phyloP scores from a whole-genome alignment of 2,797 vertebrate genomes.

The Apogon hyalosoma region DNA sequence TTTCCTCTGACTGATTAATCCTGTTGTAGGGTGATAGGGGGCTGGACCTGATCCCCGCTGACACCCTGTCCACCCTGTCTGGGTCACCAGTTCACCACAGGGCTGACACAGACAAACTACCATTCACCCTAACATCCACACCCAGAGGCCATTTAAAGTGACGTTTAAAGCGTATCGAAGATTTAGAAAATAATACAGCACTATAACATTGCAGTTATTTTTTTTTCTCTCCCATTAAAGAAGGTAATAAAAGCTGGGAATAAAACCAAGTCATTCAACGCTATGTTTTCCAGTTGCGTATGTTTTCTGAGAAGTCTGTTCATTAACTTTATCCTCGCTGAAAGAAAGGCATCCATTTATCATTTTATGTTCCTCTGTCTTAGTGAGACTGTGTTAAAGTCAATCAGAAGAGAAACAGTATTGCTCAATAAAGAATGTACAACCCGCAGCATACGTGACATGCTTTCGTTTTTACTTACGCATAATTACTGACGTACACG shows the following conservation, averaged over 20 bases:
- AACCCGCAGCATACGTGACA: no score
- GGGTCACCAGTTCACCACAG: no score
- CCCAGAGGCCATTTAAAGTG: no score
- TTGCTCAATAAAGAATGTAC: no score
- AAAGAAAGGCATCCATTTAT: constrained; percentile 26
- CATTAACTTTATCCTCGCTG: constrained; percentile 10
- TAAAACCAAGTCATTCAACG: neutral
- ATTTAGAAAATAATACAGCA: neutral
- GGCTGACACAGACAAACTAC: no score
- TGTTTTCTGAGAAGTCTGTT: neutral
- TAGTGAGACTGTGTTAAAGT: constrained; percentile 18
- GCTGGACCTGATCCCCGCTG: no score
- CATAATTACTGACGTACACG: no score
- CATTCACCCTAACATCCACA: no score
- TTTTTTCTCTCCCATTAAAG: constrained; percentile 1
- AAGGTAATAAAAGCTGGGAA: neutral
- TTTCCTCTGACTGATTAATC: no score
- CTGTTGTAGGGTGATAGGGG: no score
- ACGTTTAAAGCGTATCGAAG: neutral
- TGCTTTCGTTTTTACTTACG: no score
- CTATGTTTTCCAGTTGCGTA: neutral
- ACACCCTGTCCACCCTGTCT: no score
- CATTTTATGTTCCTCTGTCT: constrained; percentile 28
- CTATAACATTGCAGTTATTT: neutral
- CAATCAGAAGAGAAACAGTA: neutral